Percentiles rank a stretch among this genome's conserved stretches.
These are phyloP conservation scores for Ochotona princeps DNA, from an alignment of 2,113 vertebrate species.

Conservation along the genomic window DNA sequence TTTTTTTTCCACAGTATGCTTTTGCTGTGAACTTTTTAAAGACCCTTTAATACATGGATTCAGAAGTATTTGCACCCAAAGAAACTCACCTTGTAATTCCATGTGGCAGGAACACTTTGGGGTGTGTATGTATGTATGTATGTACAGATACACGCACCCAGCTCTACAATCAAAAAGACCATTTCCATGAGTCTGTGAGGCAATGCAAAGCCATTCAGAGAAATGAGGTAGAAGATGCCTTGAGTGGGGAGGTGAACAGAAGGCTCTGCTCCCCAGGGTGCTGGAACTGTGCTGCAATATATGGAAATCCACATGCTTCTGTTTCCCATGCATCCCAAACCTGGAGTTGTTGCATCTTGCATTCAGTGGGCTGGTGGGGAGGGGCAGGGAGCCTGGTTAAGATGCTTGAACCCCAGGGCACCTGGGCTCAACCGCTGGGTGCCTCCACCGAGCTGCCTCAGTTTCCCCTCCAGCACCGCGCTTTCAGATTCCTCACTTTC, in stretches of 20 bases:
- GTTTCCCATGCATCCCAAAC: not conserved
- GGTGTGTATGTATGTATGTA: too few species aligned
- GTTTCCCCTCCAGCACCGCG: not conserved
- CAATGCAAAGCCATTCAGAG: not conserved
- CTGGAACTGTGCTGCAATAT: not conserved
- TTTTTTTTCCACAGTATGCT: too few species aligned
- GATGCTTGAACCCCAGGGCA: not conserved
- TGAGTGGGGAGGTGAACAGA: not conserved
- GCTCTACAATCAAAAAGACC: not conserved
- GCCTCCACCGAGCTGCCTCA: too few species aligned
- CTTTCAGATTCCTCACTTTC: not conserved
- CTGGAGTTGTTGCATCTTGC: not conserved
- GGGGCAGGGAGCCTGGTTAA: too few species aligned
- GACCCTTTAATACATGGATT: too few species aligned
- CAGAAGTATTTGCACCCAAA: too few species aligned
- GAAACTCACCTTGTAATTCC: too few species aligned
- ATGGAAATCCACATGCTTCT: not conserved
- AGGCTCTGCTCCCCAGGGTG: not conserved
- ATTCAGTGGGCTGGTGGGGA: not conserved
- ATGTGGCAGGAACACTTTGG: not conserved
- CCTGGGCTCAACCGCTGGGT: not conserved
- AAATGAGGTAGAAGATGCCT: too few species aligned
- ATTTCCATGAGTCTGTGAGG: not conserved
- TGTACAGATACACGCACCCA: not conserved
- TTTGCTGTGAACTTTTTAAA: too few species aligned